Evolutionary conservation across 92 coral and sea anemone species (phyloP).

Genomic region (Plumapathes pennacea): DNA sequence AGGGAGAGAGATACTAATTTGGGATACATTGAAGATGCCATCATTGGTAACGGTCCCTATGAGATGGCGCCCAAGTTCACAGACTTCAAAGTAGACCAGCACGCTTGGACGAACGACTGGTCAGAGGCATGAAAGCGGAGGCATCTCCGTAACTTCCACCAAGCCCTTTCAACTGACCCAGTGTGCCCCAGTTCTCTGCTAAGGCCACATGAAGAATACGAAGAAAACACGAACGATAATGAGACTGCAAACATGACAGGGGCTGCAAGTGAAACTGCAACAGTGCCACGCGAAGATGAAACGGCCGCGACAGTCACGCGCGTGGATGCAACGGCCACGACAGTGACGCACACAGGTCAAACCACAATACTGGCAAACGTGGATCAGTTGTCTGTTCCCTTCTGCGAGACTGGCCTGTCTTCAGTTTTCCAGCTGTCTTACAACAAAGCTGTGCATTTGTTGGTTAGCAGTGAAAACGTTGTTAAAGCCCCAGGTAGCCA

Average conservation of each 20-base stretch:
- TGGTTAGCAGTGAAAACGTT: not conserved
- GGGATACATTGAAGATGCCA: slow-evolving; percentile 13
- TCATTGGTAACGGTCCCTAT: slow-evolving; percentile 32
- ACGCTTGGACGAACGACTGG: slow-evolving; percentile 12
- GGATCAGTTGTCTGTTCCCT: slow-evolving; percentile 3
- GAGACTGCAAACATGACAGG: no score
- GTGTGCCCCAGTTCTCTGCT: no score
- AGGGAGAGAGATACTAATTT: slow-evolving; percentile 10
- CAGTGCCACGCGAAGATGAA: no score
- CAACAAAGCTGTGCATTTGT: not conserved
- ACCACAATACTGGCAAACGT: no score
- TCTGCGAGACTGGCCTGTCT: slow-evolving; percentile 15
- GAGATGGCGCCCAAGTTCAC: slow-evolving; percentile 1
- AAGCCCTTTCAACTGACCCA: no score
- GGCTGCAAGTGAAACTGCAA: no score
- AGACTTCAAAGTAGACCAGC: slow-evolving; percentile 3
- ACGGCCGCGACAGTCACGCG: no score
- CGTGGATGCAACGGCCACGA: no score
- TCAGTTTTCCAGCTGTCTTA: slow-evolving; percentile 2
- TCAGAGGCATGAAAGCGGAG: not conserved
- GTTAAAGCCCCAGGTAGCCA: slow-evolving; percentile 17
- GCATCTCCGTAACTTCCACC: not conserved
- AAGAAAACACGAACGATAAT: no score
- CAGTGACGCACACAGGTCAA: no score
- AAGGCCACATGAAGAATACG: no score